Percentiles rank a stretch among this genome's conserved stretches.
These are phyloP conservation scores for Pyrrhosoma nymphula DNA, from an alignment of 2,888 invertebrate species.

Conservation along the genomic window DNA sequence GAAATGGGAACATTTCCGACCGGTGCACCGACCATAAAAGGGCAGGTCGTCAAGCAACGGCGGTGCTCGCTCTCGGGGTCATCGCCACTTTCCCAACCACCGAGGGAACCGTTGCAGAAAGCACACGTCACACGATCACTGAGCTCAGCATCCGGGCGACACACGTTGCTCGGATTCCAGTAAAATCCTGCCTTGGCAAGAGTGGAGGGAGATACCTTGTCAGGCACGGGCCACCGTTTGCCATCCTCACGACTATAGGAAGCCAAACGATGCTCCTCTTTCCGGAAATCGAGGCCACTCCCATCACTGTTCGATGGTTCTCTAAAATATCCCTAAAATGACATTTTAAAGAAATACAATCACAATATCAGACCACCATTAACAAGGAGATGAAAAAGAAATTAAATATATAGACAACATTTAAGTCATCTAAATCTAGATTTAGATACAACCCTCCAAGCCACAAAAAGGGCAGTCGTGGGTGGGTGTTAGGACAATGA, in stretches of 20 bases:
- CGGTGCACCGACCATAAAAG: slow-evolving; percentile 79
- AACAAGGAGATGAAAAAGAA: background rate
- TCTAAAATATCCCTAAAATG: slow-evolving; percentile 54
- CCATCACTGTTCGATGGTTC: slow-evolving; percentile 74
- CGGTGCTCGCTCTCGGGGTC: slow-evolving; percentile 86
- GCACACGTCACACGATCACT: slow-evolving; percentile 85
- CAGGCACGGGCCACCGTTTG: slow-evolving; percentile 84
- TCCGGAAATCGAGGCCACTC: slow-evolving; percentile 74
- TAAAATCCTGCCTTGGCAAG: slow-evolving; percentile 93
- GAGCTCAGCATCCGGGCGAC: slow-evolving; percentile 29
- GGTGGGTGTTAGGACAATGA: too few relatives aligned
- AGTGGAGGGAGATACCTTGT: slow-evolving; percentile 84
- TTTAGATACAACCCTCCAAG: background rate
- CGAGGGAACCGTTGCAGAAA: slow-evolving; percentile 87
- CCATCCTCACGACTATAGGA: slow-evolving; percentile 80
- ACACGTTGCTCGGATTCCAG: slow-evolving; percentile 76
- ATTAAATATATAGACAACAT: background rate
- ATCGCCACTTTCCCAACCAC: slow-evolving; percentile 85
- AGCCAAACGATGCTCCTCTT: slow-evolving; percentile 83
- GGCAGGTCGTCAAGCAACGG: slow-evolving; percentile 82
- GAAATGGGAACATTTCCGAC: slow-evolving; percentile 76
- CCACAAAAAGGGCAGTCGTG: too few relatives aligned
- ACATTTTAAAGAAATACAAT: background rate
- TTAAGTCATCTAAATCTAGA: background rate
- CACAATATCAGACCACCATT: too few relatives aligned